These are phyloP conservation scores for Drosophila parvula DNA, from an alignment of 1,140 invertebrate species.

Conservation along the genomic window DNA sequence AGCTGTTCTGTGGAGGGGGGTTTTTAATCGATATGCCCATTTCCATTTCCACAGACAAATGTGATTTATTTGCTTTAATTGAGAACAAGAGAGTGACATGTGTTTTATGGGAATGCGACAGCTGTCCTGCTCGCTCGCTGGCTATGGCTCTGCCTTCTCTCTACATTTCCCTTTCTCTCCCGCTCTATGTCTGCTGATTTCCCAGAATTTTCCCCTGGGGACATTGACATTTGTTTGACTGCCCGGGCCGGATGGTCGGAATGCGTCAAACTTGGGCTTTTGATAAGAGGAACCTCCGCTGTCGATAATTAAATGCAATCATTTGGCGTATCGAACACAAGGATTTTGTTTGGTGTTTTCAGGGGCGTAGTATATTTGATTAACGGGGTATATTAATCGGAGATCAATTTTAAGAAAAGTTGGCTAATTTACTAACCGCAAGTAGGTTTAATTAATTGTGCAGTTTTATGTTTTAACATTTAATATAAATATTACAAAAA, in stretches of 20 bases:
- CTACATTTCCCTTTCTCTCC: not conserved
- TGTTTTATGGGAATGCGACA: conserved; percentile 47
- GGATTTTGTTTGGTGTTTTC: conserved; percentile 8
- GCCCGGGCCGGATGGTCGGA: conserved; percentile 5
- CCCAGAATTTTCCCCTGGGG: conserved; percentile 17
- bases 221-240: conserved; percentile 53
- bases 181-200: conserved; percentile 3
- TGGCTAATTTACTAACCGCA: too few relatives aligned
- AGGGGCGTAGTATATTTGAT: not conserved
- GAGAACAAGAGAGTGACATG: conserved; percentile 50
- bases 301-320: conserved; percentile 73
- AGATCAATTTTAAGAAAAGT: not conserved
- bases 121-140: conserved; percentile 13
- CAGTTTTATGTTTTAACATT: not conserved
- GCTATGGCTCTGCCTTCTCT: not conserved
- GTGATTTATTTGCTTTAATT: conserved; percentile 56
- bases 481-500: not conserved
- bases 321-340: conserved; percentile 41
- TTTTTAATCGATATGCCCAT: conserved; percentile 40
- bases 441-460: too few relatives aligned
- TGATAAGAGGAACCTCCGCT: conserved; percentile 40
- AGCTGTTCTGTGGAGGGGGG: conserved; percentile 19
- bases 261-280: conserved; percentile 35
- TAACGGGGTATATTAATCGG: not conserved
- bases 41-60: conserved; percentile 28